These are phyloP conservation scores for Clarias batrachus DNA, from an alignment of 2,113 vertebrate species.

Conservation along the genomic window DNA sequence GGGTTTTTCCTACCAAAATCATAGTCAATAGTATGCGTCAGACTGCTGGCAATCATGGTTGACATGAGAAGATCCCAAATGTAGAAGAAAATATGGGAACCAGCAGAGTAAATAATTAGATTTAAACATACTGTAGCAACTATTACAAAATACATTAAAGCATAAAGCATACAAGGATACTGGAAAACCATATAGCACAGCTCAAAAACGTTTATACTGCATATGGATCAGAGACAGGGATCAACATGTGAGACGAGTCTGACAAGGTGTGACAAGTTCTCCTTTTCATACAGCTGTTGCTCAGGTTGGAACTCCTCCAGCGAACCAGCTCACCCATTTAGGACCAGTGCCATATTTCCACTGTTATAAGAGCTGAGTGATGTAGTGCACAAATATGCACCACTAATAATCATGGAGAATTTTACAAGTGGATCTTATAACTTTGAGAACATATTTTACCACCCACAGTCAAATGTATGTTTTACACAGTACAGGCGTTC, in stretches of 20 bases:
- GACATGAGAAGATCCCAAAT: not conserved
- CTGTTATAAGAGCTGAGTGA: slow-evolving; percentile 15
- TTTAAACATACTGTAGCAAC: not conserved
- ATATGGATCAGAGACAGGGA: not conserved
- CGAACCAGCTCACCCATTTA: not conserved
- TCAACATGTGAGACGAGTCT: not conserved
- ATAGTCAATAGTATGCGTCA: not conserved
- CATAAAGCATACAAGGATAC: not conserved
- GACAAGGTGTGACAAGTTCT: not conserved
- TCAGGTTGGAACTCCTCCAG: slow-evolving; percentile 3
- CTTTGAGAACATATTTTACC: not conserved
- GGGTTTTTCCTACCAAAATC: not conserved
- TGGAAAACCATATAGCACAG: not conserved
- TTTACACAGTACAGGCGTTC: not conserved
- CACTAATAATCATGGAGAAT: not conserved
- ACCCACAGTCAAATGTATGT: slow-evolving; percentile 4
- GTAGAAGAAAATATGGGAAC: no score
- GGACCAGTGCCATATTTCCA: slow-evolving; percentile 14
- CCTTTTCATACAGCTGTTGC: not conserved
- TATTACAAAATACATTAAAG: not conserved
- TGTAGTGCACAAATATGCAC: not conserved
- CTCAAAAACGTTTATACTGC: not conserved
- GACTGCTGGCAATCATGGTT: not conserved
- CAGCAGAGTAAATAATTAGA: not conserved
- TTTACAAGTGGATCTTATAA: not conserved